Percentiles rank a stretch among this genome's conserved stretches.
Conservation (phyloP, 2,888 invertebrate species). For the Hirtodrosophila histrioides region DNA sequence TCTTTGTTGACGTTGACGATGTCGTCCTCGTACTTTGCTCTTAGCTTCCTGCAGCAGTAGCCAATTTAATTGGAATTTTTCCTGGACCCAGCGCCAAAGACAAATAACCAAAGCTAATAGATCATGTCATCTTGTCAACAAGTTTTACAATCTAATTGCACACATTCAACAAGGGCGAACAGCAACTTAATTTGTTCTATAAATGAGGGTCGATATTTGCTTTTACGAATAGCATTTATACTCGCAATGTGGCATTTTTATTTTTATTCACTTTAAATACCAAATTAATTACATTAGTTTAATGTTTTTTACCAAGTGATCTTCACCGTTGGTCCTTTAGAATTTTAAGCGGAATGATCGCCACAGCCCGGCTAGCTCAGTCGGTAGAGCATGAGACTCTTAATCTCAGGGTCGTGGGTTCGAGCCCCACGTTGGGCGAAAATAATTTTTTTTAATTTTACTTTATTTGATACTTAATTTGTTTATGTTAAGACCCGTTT, state of each 20-base stretch:
- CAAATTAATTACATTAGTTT: not conserved
- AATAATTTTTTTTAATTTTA: constrained; percentile 12
- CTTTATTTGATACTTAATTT: not conserved
- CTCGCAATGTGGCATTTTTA: too few species aligned
- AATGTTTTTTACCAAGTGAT: not conserved
- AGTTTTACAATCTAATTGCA: constrained; percentile 73
- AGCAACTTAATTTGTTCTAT: constrained; percentile 37
- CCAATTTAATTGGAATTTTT: constrained; percentile 76
- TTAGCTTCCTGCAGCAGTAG: constrained; percentile 38
- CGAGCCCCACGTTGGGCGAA: constrained; percentile 80
- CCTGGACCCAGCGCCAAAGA: constrained; percentile 53
- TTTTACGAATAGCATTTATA: not conserved
- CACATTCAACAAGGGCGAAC: constrained; percentile 51
- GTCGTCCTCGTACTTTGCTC: constrained; percentile 48
- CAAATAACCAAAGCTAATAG: constrained; percentile 76
- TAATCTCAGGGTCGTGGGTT: constrained; percentile 80
- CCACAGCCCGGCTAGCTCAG: constrained; percentile 74
- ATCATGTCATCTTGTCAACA: constrained; percentile 79
- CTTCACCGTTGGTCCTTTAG: not conserved
- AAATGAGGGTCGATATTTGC: not conserved
- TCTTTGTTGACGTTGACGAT: constrained; percentile 33
- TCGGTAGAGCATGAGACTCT: constrained; percentile 79
- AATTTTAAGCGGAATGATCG: accelerated
- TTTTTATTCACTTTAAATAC: not conserved
- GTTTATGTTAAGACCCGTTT: not conserved